Evolutionary conservation across 2,113 vertebrate genomes (phyloP).

Genomic region (Gobius niger): DNA sequence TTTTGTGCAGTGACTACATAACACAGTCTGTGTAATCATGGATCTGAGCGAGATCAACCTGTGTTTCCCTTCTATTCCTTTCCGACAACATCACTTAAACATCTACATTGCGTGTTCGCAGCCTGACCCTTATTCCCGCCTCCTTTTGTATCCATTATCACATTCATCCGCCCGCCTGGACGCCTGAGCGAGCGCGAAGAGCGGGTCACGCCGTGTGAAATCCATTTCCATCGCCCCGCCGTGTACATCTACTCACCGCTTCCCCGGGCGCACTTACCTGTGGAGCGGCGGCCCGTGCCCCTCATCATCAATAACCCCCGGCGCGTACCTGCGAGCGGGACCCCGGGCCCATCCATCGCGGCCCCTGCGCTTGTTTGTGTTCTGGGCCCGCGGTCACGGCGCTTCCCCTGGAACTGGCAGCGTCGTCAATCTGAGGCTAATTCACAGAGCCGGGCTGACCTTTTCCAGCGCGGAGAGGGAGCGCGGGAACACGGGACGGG

Average conservation of each 20-base stretch:
- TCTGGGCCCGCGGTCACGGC: slow-evolving; percentile 58
- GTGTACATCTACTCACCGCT: neutral
- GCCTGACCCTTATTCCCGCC: neutral
- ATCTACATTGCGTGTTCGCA: slow-evolving; percentile 7
- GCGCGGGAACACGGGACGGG: slow-evolving; percentile 23
- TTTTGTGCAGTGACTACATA: no score
- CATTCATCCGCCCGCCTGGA: slow-evolving; percentile 27
- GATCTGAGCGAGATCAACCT: no score
- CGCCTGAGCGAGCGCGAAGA: slow-evolving; percentile 12
- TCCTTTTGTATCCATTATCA: slow-evolving; percentile 33
- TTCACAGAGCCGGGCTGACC: slow-evolving; percentile 73
- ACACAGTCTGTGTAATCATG: no score
- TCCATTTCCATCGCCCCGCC: neutral
- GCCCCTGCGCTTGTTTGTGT: slow-evolving; percentile 61
- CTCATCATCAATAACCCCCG: slow-evolving; percentile 70
- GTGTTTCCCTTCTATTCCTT: no score
- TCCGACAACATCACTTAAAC: no score
- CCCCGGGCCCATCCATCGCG: slow-evolving; percentile 56
- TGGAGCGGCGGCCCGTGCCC: slow-evolving; percentile 47
- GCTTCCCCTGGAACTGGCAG: slow-evolving; percentile 69
- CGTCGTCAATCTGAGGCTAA: slow-evolving; percentile 76
- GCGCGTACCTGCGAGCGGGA: slow-evolving; percentile 53
- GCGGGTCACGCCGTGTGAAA: neutral
- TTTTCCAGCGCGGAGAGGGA: slow-evolving; percentile 63
- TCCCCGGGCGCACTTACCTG: slow-evolving; percentile 27